A percentile compares a stretch with the other conserved stretches of the same genome.
Evolutionary conservation across 2,888 invertebrate genomes (phyloP).

Genomic region (Poecilus cupreus): DNA sequence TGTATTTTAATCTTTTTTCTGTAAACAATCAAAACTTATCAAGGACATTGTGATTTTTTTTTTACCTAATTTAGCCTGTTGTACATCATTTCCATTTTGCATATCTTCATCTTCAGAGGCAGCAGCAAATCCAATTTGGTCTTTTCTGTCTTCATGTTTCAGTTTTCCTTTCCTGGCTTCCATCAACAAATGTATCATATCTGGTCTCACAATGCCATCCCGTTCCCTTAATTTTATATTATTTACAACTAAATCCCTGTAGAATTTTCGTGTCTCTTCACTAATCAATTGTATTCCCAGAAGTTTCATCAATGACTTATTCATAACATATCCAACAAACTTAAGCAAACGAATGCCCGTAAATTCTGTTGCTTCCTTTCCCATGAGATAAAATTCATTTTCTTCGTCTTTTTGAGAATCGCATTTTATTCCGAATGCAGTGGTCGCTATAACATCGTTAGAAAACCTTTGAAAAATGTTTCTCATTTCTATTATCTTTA

Average conservation of each 20-base stretch:
- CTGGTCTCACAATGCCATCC: too few species aligned
- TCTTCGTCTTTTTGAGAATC: slow-evolving; percentile 67
- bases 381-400: slow-evolving; percentile 61
- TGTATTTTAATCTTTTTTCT: too few species aligned
- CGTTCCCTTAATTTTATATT: slow-evolving; percentile 65
- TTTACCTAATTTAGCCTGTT: not conserved
- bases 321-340: not conserved
- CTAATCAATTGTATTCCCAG: slow-evolving; percentile 61
- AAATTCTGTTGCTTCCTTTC: not conserved
- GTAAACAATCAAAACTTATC: too few species aligned
- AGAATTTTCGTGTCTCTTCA: slow-evolving; percentile 62
- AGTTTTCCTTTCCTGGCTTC: too few species aligned
- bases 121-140: too few species aligned
- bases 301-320: slow-evolving; percentile 8
- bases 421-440: slow-evolving; percentile 68
- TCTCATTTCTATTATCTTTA: slow-evolving; percentile 66
- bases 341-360: not conserved
- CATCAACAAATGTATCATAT: too few species aligned
- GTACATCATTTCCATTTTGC: too few species aligned
- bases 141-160: not conserved
- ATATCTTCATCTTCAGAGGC: too few species aligned
- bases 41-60: not conserved
- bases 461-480: slow-evolving; percentile 67
- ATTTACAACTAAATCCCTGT: slow-evolving; percentile 64
- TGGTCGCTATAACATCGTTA: slow-evolving; percentile 68